Percentiles rank a stretch among this genome's conserved stretches.
These are phyloP conservation scores for Patiria miniata DNA, from an alignment of 35 echinoderm and acorn worm species.

Conservation along the genomic window DNA sequence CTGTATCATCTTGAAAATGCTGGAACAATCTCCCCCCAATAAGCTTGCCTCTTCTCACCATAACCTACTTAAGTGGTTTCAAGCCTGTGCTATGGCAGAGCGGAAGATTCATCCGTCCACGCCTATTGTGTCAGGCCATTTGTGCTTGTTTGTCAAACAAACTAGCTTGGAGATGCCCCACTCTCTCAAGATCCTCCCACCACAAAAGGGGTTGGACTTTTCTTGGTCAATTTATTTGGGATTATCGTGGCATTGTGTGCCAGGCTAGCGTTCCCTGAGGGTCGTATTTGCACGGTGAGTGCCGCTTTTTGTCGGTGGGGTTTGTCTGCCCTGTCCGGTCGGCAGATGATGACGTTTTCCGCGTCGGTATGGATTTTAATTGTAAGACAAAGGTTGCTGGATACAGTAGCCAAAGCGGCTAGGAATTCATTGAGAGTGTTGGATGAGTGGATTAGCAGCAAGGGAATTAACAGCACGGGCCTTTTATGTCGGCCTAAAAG, in stretches of 20 bases:
- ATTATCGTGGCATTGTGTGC: constrained; percentile 8
- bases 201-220: constrained; percentile 6
- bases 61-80: constrained; percentile 17
- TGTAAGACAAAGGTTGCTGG: constrained; percentile 1
- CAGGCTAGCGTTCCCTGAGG: neutral
- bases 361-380: constrained; percentile 11
- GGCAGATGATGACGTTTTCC: neutral
- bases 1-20: constrained; percentile 13
- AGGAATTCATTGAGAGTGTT: neutral
- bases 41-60: neutral
- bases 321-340: neutral
- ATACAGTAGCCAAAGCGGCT: neutral
- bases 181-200: neutral
- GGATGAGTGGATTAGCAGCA: neutral
- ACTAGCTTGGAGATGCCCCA: neutral
- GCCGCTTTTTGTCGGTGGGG: neutral
- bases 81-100: neutral
- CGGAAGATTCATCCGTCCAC: neutral
- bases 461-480: neutral
- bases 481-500: neutral
- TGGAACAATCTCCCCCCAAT: constrained; percentile 1
- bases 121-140: constrained; percentile 11
- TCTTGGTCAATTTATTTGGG: constrained; percentile 31
- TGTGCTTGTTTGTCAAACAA: constrained; percentile 25
- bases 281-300: neutral